These are phyloP conservation scores for Spisula solida DNA, from an alignment of 2,888 invertebrate species.

Conservation along the genomic window DNA sequence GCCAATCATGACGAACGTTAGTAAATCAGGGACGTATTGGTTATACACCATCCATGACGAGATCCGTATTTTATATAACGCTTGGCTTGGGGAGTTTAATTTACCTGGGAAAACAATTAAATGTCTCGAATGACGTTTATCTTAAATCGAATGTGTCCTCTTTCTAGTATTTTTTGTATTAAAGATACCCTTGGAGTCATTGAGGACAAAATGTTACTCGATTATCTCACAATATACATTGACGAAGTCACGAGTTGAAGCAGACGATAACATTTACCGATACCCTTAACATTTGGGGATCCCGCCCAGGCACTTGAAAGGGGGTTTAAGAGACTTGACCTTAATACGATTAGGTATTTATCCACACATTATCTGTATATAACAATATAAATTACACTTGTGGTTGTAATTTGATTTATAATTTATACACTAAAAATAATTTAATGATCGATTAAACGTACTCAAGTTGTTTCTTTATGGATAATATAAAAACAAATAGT, in stretches of 20 bases:
- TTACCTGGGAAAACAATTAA: not conserved
- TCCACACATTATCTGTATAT: not conserved
- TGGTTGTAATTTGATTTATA: not conserved
- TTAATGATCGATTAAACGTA: too few species aligned
- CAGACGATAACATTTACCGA: not conserved
- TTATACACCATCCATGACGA: not conserved
- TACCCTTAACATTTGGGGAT: not conserved
- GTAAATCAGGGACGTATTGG: not conserved
- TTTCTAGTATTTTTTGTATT: not conserved
- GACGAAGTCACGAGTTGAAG: not conserved
- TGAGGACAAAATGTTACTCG: not conserved
- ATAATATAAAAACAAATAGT: too few species aligned
- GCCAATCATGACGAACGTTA: constrained; percentile 55
- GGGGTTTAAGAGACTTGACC: not conserved
- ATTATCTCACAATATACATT: constrained; percentile 10
- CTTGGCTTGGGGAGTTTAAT: not conserved
- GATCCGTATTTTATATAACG: not conserved
- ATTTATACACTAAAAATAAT: too few species aligned
- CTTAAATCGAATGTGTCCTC: not conserved
- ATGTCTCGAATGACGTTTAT: not conserved
- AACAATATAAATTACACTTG: not conserved
- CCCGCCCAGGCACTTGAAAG: constrained; percentile 11
- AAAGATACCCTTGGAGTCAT: not conserved
- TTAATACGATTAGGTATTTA: not conserved
- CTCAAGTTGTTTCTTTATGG: too few species aligned